phyloP scores from a whole-genome alignment of 2,888 invertebrate genomes.

The Drosophila fungiperda region DNA sequence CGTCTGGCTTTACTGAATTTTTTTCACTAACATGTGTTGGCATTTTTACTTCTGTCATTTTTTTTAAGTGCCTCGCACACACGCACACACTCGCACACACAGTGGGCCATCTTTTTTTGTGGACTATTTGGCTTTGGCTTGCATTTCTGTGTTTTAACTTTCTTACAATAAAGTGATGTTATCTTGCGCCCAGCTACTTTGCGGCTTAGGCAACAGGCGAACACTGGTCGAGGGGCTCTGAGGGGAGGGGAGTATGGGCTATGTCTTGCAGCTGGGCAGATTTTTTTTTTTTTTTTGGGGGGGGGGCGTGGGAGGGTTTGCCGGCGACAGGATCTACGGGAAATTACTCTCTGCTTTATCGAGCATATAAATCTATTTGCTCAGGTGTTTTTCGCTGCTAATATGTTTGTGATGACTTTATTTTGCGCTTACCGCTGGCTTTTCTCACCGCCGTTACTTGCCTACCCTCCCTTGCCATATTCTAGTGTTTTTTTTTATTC shows the following conservation, averaged over 20 bases:
- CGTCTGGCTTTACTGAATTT: not conserved
- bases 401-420: conserved; percentile 84
- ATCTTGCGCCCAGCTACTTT: conserved; percentile 77
- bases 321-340: conserved; percentile 79
- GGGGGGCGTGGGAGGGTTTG: conserved; percentile 13
- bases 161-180: conserved; percentile 82
- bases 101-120: conserved; percentile 28
- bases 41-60: conserved; percentile 38
- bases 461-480: conserved; percentile 25
- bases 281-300: not conserved
- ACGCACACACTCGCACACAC: conserved; percentile 7
- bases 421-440: conserved; percentile 78
- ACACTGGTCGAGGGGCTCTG: conserved; percentile 7
- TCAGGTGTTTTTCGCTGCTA: conserved; percentile 82
- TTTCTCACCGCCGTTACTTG: conserved; percentile 53
- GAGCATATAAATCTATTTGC: conserved; percentile 82
- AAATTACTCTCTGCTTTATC: conserved; percentile 77
- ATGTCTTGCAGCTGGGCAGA: conserved; percentile 6
- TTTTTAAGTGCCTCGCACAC: conserved; percentile 43
- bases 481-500: conserved; percentile 7
- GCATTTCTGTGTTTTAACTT: conserved; percentile 80
- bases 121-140: conserved; percentile 65
- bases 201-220: conserved; percentile 81
- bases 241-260: not conserved
- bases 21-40: conserved; percentile 29